Evolutionary conservation across 2,113 vertebrate genomes (phyloP).

Genomic region (Anoura caudifer): DNA sequence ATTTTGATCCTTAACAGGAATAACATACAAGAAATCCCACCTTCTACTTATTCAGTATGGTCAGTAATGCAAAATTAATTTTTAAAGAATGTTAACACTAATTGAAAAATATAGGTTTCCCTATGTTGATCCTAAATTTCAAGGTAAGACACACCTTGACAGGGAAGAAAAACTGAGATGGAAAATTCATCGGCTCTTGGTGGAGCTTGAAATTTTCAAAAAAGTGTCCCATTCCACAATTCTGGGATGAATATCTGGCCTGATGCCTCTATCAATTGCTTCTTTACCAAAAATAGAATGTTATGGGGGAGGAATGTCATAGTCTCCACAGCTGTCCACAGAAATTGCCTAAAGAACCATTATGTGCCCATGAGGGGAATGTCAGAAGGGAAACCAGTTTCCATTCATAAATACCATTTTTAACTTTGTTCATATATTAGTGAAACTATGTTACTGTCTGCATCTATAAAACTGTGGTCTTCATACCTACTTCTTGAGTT

Average conservation of each 20-base stretch:
- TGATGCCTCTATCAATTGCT: conserved; percentile 21
- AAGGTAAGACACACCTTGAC: neutral
- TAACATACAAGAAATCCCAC: conserved; percentile 48
- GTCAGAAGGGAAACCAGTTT: conserved; percentile 31
- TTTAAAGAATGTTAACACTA: neutral
- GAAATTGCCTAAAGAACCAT: conserved; percentile 19
- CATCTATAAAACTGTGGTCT: neutral
- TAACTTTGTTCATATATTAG: neutral
- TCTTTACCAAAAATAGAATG: conserved; percentile 33
- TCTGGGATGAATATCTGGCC: neutral
- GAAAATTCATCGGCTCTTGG: neutral
- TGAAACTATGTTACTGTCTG: neutral
- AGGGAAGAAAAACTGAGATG: neutral
- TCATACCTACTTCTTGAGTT: neutral
- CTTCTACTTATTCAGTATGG: conserved; percentile 53
- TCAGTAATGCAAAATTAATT: conserved; percentile 49
- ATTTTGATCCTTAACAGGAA: conserved; percentile 39
- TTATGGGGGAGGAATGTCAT: conserved; percentile 43
- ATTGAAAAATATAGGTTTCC: neutral
- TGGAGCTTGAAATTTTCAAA: neutral
- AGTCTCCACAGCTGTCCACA: neutral
- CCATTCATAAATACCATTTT: neutral
- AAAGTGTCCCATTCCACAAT: neutral
- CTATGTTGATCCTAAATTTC: neutral
- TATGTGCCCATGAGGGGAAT: neutral